Percentiles rank a stretch among this genome's conserved stretches.
Evolutionary conservation across 53 echinoderm and acorn worm genomes (phyloP).

Genomic region (Holothuria scabra): DNA sequence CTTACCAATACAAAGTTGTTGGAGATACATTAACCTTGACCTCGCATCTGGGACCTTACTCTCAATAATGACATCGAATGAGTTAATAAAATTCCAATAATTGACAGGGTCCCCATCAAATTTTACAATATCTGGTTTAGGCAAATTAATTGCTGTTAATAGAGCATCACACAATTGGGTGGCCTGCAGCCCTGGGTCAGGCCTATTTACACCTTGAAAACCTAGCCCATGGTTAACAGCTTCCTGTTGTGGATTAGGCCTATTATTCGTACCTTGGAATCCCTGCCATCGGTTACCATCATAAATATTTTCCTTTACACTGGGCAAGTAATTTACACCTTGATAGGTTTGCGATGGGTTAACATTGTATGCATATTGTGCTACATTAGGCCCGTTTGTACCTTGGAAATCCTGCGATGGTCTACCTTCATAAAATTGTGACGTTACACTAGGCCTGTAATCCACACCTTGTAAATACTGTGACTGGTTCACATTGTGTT

Average conservation of each 20-base stretch:
- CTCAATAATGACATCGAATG: slow-evolving; percentile 47
- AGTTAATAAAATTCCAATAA: slow-evolving; percentile 40
- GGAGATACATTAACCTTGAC: slow-evolving; percentile 34
- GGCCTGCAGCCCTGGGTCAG: not conserved
- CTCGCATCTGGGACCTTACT: slow-evolving; percentile 2
- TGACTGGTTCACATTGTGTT: no score
- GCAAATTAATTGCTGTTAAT: slow-evolving; percentile 19
- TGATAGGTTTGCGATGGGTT: no score
- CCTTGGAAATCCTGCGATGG: no score
- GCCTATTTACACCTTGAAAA: not conserved
- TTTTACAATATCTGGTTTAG: slow-evolving; percentile 22
- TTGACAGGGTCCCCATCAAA: slow-evolving; percentile 44
- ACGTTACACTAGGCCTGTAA: no score
- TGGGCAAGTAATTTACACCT: not conserved
- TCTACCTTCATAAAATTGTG: no score
- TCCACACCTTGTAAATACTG: no score
- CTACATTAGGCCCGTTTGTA: not conserved
- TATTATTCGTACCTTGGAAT: slow-evolving; percentile 1
- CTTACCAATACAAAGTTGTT: slow-evolving; percentile 53
- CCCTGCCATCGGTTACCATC: not conserved
- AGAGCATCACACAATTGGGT: slow-evolving; percentile 28
- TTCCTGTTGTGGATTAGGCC: not conserved
- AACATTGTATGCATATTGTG: not conserved
- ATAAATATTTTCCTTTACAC: not conserved
- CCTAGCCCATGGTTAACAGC: no score